These are phyloP conservation scores for Lasioglossum calceatum DNA, from an alignment of 2,888 invertebrate species.

Conservation along the genomic window DNA sequence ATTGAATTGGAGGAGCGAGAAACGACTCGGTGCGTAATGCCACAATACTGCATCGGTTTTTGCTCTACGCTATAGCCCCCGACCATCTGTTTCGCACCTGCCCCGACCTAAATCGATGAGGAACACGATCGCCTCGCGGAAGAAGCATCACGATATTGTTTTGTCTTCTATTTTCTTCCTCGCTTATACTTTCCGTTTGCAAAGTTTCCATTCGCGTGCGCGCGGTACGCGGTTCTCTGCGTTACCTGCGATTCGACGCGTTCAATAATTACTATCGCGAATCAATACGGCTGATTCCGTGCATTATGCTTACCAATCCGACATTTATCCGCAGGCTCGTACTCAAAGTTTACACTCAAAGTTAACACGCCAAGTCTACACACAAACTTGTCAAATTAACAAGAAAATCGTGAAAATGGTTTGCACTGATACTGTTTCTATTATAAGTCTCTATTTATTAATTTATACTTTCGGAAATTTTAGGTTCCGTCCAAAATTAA, in stretches of 20 bases:
- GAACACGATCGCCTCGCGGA: conserved; percentile 36
- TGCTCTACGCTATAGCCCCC: conserved; percentile 50
- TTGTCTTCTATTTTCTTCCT: conserved; percentile 1
- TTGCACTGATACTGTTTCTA: neutral
- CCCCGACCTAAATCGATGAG: conserved; percentile 64
- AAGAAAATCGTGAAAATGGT: too few species aligned
- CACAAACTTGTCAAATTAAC: neutral
- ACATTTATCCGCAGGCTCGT: neutral
- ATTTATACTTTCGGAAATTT: neutral
- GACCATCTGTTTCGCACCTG: conserved; percentile 84
- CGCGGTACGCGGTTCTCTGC: neutral
- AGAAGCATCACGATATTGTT: conserved; percentile 25
- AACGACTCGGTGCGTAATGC: conserved; percentile 14
- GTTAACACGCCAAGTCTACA: neutral
- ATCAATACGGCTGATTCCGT: neutral
- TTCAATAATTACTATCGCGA: neutral
- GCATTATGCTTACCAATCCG: neutral
- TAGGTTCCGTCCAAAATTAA: neutral
- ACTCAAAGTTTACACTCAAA: neutral
- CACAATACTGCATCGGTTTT: conserved; percentile 8
- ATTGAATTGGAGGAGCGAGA: neutral
- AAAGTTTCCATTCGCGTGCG: neutral
- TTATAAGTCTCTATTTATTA: neutral
- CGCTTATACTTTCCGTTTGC: neutral
- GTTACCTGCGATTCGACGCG: neutral